These are phyloP conservation scores for Gnathonemus longibarbis DNA, from an alignment of 2,113 vertebrate genomes.

Conservation along the genomic window DNA sequence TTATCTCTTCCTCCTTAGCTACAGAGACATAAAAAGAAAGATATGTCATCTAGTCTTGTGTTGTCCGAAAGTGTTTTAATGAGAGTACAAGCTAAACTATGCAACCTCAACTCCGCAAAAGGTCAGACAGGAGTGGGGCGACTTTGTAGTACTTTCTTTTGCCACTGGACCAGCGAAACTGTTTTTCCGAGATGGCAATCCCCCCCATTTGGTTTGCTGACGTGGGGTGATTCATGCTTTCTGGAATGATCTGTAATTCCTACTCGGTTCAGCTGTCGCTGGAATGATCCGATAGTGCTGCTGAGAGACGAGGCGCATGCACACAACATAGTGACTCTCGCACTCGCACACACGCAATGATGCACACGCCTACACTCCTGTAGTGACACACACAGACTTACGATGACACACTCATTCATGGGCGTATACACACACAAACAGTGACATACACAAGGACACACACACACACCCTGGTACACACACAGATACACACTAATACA, in stretches of 20 bases:
- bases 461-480: background rate
- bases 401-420: background rate
- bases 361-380: background rate
- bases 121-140: background rate
- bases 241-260: conserved; percentile 52
- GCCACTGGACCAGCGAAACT: background rate
- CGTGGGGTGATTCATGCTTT: conserved; percentile 49
- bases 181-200: background rate
- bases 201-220: conserved; percentile 34
- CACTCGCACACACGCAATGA: background rate
- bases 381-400: background rate
- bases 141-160: background rate
- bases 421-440: background rate
- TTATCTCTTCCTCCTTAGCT: background rate
- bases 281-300: conserved; percentile 49
- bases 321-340: background rate
- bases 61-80: background rate
- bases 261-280: conserved; percentile 55
- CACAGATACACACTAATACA: background rate
- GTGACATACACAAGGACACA: background rate
- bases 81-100: background rate
- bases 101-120: background rate
- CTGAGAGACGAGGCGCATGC: conserved; percentile 33
- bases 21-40: background rate
- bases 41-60: background rate